Conservation (phyloP, 2,113 vertebrate species). For the Dipodomys merriami region DNA sequence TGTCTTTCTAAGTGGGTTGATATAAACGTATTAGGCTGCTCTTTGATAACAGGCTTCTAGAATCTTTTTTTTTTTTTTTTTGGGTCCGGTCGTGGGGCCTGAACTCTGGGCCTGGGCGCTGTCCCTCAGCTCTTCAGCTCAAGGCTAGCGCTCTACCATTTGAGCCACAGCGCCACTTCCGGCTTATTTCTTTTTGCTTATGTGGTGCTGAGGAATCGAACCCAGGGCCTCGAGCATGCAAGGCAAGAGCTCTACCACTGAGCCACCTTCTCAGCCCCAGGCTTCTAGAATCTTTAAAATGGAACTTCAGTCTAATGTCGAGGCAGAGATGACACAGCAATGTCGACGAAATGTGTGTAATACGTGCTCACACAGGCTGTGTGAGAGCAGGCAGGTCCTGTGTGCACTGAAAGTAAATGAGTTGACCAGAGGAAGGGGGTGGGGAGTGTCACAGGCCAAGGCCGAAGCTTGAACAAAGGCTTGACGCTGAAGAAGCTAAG, state of each 20-base stretch:
- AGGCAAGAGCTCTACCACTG: too few relatives aligned
- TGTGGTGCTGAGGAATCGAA: too few relatives aligned
- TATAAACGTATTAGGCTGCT: not conserved
- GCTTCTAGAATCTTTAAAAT: constrained; percentile 12
- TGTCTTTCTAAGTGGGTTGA: not conserved
- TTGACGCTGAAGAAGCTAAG: not conserved
- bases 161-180: too few relatives aligned
- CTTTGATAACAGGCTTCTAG: not conserved
- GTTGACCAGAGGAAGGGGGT: not conserved
- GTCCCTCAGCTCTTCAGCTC: too few relatives aligned
- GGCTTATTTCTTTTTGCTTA: too few relatives aligned
- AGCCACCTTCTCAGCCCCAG: too few relatives aligned
- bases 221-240: too few relatives aligned
- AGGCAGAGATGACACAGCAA: not conserved
- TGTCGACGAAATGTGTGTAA: not conserved
- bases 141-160: too few relatives aligned
- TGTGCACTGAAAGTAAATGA: not conserved
- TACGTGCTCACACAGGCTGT: not conserved
- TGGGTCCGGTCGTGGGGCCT: too few relatives aligned
- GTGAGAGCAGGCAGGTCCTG: not conserved
- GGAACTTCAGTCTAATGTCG: not conserved
- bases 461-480: not conserved
- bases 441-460: not conserved
- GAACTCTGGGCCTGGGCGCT: too few relatives aligned
- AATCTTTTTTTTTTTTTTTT: too few relatives aligned